phyloP scores from a whole-genome alignment of 2,888 invertebrate genomes.

The Sphaerophoria rueppellii region DNA sequence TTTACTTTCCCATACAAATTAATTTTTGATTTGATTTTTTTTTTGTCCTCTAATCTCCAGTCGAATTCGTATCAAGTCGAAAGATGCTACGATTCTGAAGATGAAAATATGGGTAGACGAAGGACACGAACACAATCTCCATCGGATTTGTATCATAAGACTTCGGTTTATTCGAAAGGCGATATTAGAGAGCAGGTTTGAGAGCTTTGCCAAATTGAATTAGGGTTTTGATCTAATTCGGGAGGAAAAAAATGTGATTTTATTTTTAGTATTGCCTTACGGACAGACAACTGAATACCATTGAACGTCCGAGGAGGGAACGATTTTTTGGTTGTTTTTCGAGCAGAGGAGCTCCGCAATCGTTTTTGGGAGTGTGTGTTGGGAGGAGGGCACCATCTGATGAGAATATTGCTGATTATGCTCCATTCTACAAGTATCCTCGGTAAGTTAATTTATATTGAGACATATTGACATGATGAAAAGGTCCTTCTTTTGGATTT shows the following conservation, averaged over 20 bases:
- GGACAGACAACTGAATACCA: constrained; percentile 90
- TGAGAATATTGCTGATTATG: constrained; percentile 92
- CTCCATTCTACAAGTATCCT: constrained; percentile 90
- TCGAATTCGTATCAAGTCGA: constrained; percentile 78
- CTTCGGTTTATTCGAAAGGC: constrained; percentile 89
- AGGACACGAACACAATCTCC: constrained; percentile 84
- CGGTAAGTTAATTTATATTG: constrained; percentile 83
- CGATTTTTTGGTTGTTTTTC: constrained; percentile 94
- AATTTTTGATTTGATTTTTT: background rate
- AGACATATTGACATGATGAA: background rate
- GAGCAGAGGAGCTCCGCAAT: constrained; percentile 83
- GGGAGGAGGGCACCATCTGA: constrained; percentile 93
- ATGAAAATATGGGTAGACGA: constrained; percentile 89
- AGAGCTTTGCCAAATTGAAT: background rate
- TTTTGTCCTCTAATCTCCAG: constrained; percentile 62
- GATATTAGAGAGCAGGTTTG: constrained; percentile 90
- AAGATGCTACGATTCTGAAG: constrained; percentile 91
- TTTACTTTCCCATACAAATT: background rate
- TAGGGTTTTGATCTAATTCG: background rate
- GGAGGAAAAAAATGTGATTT: background rate
- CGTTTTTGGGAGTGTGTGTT: constrained; percentile 93
- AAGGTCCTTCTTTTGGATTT: background rate
- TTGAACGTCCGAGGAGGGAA: constrained; percentile 85
- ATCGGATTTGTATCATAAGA: constrained; percentile 80
- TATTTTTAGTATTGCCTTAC: constrained; percentile 90